Evolutionary conservation across 2,797 vertebrate genomes (phyloP), one percentile per base, ranked within the genome.

Genomic region (Petrocephalus schoutedeni): DNA sequence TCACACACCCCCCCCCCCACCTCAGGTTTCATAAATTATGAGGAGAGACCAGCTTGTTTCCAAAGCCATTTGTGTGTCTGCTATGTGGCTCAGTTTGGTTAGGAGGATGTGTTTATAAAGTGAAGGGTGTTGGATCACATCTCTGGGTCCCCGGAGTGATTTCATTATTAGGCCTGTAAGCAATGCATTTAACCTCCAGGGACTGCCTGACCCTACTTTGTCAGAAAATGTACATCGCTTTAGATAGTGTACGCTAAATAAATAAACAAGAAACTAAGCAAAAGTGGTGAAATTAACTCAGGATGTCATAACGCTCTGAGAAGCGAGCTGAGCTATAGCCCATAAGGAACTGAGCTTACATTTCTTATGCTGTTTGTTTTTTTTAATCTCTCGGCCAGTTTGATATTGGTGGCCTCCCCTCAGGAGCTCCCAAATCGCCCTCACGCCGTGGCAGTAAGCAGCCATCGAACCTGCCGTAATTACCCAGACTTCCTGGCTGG

Each of bases 401-500:
- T 91, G 89, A 90, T 91, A 91, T 89, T 5, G 84, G 88, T 86
- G 16, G 82, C 74, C 45, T 74, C 87, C 83, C 87, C 58, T 59
- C 64, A 32, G 85, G 83, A 87, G 85, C 10, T 85, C 85, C 86
- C 87, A 8, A 89, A 90, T 91, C 87, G 85, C 41, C 64, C 21
- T 49, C 82, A 89, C 64, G 10, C 8, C 49, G 12, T n/a, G n/a
- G 21, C 23, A 83, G 49, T 49, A 6, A 80, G 23, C 49, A 85
- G 49, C 89, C 89, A 91, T 89, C 88, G 88, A 51, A 14, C 45
- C 57, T 56, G 36, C 28, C 21, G 32, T 89, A 90, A 92, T 91
- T 91, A 89, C 90, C 91, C 90, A 90, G 85, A 91, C 92, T 92
- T 92, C 91, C 90, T 89, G 87, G 89, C 89, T 64, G 61, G 86